Evolutionary conservation across 2,888 invertebrate species (phyloP), one percentile per base, ranked within the genome.

Genomic region (Muscina levida): DNA sequence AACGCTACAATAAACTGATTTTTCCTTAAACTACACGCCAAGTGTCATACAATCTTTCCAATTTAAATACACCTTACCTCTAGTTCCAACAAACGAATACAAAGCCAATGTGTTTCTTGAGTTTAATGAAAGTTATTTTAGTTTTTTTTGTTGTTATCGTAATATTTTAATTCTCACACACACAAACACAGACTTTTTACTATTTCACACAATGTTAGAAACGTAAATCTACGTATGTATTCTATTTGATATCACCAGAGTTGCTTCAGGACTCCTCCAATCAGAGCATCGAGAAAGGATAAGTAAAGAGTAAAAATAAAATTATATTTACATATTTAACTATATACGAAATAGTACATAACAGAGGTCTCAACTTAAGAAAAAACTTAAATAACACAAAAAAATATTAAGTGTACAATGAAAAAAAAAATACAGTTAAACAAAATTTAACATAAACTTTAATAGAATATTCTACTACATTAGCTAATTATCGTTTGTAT

Each of bases 171-270:
- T 19, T 51, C 51, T 17, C 51, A 22, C 17, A 22, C 51, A 51
- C 51, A 51, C 22, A 51, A 10, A 13, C 13, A 37, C 44, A 44
- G 10, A 51, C 3, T 10, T 44, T 44, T 51, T 22, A 19, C 51
- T 51, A 46, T 56, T 57, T 57, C 31, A 39, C 15, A 59, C 39
- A 10, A 59, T 39, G 39, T 39, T 19, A 39, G 17, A 39, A 13
- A 19, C 39, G 39, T 59, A 59, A 39, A 59, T 39, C 19, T 51
- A 51, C 19, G 59, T 39, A 19, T 39, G 10, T n/a, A n/a, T 57
- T 15, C 17, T 59, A 39, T 19, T 39, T 59, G 37, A 59, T 59
- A 59, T 59, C 59, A 59, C 59, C 59, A 59, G 59, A 59, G 37
- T 59, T 59, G 59, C 59, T 39, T 37, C 17, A 59, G 39, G 59